phyloP scores from a whole-genome alignment of 2,113 vertebrate genomes.

The Gymnogyps californianus region DNA sequence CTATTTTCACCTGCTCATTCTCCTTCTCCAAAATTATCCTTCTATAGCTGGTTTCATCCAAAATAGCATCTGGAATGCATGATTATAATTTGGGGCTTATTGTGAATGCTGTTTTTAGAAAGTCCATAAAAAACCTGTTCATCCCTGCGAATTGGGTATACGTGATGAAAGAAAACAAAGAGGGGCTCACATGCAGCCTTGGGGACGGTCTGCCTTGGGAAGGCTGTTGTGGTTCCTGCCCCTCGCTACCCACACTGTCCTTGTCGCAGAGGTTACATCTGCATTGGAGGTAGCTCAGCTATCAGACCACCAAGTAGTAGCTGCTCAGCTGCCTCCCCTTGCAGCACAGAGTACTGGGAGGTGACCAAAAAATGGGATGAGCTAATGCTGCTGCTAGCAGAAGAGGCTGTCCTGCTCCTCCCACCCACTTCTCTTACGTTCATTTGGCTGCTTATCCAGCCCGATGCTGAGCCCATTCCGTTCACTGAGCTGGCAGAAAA shows the following conservation, averaged over 20 bases:
- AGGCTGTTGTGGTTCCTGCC: not conserved
- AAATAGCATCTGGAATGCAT: not conserved
- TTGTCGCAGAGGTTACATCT: not conserved
- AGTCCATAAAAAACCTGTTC: not conserved
- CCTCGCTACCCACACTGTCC: accelerated
- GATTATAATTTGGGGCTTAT: not conserved
- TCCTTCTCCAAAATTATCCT: not conserved
- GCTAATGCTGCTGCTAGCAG: not conserved
- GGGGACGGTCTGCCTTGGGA: not conserved
- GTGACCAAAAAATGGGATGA: not conserved
- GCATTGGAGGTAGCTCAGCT: not conserved
- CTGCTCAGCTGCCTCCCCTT: not conserved
- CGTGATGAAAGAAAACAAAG: not conserved
- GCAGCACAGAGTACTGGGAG: not conserved
- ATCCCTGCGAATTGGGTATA: not conserved
- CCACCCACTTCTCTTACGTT: accelerated
- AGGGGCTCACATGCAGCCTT: not conserved
- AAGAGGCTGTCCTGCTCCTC: not conserved
- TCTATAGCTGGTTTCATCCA: not conserved
- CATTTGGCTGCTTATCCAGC: not conserved
- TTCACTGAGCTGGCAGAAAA: not conserved
- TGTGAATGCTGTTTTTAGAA: not conserved
- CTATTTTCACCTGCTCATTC: not conserved
- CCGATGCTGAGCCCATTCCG: not conserved
- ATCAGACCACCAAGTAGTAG: not conserved